These are phyloP conservation scores for Pangasius sanitwongsei DNA, from an alignment of 2,797 vertebrate species.

Conservation along the genomic window DNA sequence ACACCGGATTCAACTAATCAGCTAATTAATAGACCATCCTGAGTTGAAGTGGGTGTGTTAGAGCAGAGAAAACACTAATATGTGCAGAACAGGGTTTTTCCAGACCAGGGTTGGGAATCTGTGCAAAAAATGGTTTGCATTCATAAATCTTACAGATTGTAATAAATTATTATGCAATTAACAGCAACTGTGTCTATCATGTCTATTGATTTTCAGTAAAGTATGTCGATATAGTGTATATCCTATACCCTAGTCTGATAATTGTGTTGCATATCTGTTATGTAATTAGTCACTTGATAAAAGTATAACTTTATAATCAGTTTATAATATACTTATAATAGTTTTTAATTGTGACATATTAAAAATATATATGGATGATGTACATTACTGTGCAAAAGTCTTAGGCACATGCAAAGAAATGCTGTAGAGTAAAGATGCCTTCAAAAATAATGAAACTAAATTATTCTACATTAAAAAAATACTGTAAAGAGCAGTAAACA, in stretches of 20 bases:
- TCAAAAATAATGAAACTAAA: no score
- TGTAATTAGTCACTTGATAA: neutral
- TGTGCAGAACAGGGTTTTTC: neutral
- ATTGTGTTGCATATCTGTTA: neutral
- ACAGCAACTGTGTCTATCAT: neutral
- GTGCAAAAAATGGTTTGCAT: neutral
- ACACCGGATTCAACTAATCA: neutral
- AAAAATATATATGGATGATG: neutral
- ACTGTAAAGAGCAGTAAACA: no score
- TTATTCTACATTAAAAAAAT: no score
- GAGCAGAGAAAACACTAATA: neutral
- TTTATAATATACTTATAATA: no score
- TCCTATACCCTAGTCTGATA: neutral
- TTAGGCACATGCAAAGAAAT: no score
- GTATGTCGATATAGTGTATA: neutral
- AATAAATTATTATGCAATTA: neutral
- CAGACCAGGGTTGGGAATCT: neutral
- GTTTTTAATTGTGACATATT: neutral
- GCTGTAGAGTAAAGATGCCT: no score
- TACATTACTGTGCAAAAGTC: neutral
- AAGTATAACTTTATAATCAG: neutral
- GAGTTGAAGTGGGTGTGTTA: neutral
- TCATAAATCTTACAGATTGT: neutral
- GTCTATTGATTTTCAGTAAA: neutral
- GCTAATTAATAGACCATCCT: neutral